These are phyloP conservation scores for Linnaemya tessellans DNA, from an alignment of 2,888 invertebrate species.

Conservation along the genomic window DNA sequence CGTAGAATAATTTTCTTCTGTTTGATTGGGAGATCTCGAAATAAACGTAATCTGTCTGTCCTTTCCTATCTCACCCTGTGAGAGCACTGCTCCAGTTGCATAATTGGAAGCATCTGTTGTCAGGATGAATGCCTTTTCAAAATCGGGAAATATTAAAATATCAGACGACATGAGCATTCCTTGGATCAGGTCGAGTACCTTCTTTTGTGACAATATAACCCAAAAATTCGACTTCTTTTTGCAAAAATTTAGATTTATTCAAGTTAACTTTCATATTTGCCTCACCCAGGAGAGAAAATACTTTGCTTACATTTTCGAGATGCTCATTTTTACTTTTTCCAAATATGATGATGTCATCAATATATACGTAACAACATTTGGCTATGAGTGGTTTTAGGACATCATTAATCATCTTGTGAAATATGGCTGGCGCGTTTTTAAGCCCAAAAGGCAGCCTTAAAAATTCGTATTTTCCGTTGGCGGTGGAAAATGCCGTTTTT, in stretches of 20 bases:
- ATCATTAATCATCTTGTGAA: slow-evolving; percentile 70
- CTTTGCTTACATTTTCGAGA: slow-evolving; percentile 52
- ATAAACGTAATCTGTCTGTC: slow-evolving; percentile 21
- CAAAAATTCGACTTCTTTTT: slow-evolving; percentile 62
- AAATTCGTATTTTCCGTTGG: too few relatives aligned
- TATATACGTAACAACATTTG: slow-evolving; percentile 68
- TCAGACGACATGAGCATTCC: slow-evolving; percentile 64
- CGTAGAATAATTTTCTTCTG: too few relatives aligned
- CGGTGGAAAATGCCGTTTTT: slow-evolving; percentile 72
- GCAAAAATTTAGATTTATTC: slow-evolving; percentile 66
- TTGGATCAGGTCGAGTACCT: slow-evolving; percentile 61
- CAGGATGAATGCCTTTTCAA: slow-evolving; percentile 59
- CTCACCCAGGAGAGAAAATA: slow-evolving; percentile 32
- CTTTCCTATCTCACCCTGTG: slow-evolving; percentile 59
- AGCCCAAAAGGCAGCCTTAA: too few relatives aligned
- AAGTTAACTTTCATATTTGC: slow-evolving; percentile 59
- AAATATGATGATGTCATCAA: slow-evolving; percentile 73
- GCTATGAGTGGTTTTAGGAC: slow-evolving; percentile 67
- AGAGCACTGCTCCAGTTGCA: slow-evolving; percentile 63
- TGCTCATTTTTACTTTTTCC: slow-evolving; percentile 55
- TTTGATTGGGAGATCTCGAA: too few relatives aligned
- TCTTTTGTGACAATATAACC: slow-evolving; percentile 52
- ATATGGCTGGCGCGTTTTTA: too few relatives aligned
- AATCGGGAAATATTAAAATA: slow-evolving; percentile 65
- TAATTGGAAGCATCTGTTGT: slow-evolving; percentile 71